Evolutionary conservation across 2,113 vertebrate species (phyloP).

Genomic region (Tupaia tana): DNA sequence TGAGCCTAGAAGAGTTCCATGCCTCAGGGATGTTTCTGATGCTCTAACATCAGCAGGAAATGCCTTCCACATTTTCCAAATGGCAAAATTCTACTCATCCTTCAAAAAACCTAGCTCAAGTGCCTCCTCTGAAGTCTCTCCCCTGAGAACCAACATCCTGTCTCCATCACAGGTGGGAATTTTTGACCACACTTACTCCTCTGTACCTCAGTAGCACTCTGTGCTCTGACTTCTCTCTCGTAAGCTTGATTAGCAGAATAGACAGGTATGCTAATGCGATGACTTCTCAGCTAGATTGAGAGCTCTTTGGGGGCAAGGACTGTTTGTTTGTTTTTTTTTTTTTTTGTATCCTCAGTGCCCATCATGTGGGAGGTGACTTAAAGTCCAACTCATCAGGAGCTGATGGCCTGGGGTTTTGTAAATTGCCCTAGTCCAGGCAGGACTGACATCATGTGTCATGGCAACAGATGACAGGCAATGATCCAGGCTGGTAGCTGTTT

Average conservation of each 20-base stretch:
- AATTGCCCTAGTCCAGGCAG: not conserved
- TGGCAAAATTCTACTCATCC: conserved; percentile 45
- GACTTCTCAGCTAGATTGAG: not conserved
- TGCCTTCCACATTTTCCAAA: conserved; percentile 19
- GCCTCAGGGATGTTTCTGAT: not conserved
- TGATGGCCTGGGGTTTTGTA: not conserved
- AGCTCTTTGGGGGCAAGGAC: not conserved
- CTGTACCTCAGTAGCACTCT: not conserved
- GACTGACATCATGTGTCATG: not conserved
- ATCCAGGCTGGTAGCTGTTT: not conserved
- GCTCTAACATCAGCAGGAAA: not conserved
- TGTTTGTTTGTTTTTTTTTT: not conserved
- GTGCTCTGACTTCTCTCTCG: not conserved
- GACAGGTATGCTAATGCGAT: not conserved
- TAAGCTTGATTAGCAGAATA: not conserved
- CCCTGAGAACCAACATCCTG: not conserved
- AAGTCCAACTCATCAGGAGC: not conserved
- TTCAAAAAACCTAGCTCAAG: conserved; percentile 42
- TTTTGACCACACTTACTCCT: not conserved
- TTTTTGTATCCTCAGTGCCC: conserved; percentile 3
- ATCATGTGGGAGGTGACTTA: not conserved
- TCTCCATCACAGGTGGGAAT: not conserved
- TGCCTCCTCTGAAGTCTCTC: not conserved
- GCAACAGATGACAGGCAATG: not conserved
- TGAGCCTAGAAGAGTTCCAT: not conserved